Evolutionary conservation across 2,888 invertebrate genomes (phyloP), one percentile per base, ranked within the genome.

Genomic region (Ceriagrion tenellum): DNA sequence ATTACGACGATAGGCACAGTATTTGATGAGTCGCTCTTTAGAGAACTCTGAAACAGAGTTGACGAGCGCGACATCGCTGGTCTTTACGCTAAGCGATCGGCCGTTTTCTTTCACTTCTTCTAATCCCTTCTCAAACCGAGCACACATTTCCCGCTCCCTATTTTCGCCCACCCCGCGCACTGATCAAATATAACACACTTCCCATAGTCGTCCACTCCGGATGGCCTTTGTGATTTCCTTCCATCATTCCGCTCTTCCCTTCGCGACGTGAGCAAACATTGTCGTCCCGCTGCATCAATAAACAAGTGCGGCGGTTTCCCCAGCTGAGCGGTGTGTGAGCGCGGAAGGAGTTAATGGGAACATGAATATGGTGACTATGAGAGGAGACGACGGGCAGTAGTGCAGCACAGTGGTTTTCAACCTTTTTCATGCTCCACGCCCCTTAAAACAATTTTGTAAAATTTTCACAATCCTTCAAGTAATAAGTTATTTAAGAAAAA

Each of bases 201-300:
- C 30, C 35, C 81, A 35, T n/a, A 35, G 81, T 18, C 81, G 81
- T 69, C 81, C 81, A 35, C 81, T 16, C 81, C 35, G 0, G 30
- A 13, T 26, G 13, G 81, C 81, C 35, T 81, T 81, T 81, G 81
- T 81, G 81, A 81, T 81, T 81, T 81, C 81, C 81, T 30, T 81
- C 81, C 35, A 6, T 35, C 35, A 59, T 81, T 35, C 81, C 35
- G 26, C 16, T 69, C 47, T 26, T 69, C 26, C 81, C 81, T 35
- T 18, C 35, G 26, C 30, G 81, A 81, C 81, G 35, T 81, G 81
- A 18, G 81, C 81, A 81, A 81, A 81, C 81, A 81, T 35, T 81
- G 81, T 81, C 81, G 13, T 35, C 35, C 35, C 30, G 35, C 35
- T 35, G 16, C 81, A 35, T 30, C 81, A 81, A 35, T 35, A 81